Evolutionary conservation across 1,140 invertebrate species (phyloP).

Genomic region (Rhopalosiphum maidis): DNA sequence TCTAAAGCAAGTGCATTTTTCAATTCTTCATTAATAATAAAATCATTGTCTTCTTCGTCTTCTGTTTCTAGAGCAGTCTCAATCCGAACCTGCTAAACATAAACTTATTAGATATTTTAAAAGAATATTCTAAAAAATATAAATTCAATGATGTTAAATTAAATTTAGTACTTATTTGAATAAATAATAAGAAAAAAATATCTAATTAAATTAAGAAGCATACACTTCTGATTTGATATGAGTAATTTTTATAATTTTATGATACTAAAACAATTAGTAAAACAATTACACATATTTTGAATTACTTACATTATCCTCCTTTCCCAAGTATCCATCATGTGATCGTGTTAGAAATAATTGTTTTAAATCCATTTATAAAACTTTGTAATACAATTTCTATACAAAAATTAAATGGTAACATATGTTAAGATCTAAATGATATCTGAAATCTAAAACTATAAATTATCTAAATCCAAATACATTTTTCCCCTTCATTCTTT

Average conservation of each 20-base stretch:
- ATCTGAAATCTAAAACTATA: not conserved
- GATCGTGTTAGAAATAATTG: constrained; percentile 52
- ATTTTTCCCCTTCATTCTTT: not conserved
- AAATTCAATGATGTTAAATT: constrained; percentile 31
- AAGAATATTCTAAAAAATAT: constrained; percentile 3
- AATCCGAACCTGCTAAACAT: constrained; percentile 57
- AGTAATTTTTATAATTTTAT: not conserved
- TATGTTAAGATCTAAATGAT: not conserved
- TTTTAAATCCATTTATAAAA: constrained; percentile 44
- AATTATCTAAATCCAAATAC: not conserved
- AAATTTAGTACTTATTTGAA: not conserved
- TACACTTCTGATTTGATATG: constrained; percentile 25
- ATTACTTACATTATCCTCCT: constrained; percentile 72
- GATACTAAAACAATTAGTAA: not conserved
- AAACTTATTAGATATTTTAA: not conserved
- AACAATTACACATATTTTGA: constrained; percentile 45
- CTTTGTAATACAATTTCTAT: not conserved
- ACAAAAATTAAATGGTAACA: not conserved
- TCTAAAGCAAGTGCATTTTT: constrained; percentile 70
- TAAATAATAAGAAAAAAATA: not conserved
- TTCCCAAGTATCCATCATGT: constrained; percentile 86
- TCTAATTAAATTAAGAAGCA: not conserved
- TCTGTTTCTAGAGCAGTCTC: constrained; percentile 73
- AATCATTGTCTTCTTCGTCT: constrained; percentile 72
- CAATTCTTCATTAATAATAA: constrained; percentile 67